These are phyloP conservation scores for Candoia aspera DNA, from an alignment of 2,113 vertebrate genomes.

Conservation along the genomic window DNA sequence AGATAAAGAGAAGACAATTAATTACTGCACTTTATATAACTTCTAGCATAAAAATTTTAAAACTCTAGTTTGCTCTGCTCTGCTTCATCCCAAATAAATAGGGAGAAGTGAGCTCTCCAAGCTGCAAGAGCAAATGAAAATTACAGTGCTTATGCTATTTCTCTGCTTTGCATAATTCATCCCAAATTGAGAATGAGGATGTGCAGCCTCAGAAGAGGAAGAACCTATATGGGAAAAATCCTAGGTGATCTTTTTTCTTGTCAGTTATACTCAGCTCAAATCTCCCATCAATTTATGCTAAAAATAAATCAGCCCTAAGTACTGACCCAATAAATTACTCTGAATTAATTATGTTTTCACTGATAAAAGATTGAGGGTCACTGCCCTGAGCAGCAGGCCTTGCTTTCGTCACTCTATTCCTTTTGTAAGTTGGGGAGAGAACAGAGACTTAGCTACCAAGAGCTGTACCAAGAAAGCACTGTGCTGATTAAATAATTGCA, in stretches of 20 bases:
- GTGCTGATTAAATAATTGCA: conserved; percentile 29
- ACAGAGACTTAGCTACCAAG: not conserved
- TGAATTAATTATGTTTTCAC: fast-evolving
- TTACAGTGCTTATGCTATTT: conserved; percentile 1
- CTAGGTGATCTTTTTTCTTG: not conserved
- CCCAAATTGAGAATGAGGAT: not conserved
- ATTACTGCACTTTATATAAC: not conserved
- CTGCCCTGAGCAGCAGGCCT: not conserved
- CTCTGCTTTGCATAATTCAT: conserved; percentile 15
- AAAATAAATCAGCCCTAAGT: conserved; percentile 28
- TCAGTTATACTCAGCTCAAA: conserved; percentile 37
- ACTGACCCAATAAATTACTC: not conserved
- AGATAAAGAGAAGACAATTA: not conserved
- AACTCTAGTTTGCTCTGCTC: not conserved
- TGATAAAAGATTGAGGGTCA: not conserved
- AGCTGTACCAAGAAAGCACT: not conserved
- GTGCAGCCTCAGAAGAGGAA: not conserved
- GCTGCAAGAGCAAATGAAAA: not conserved
- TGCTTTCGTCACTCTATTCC: not conserved
- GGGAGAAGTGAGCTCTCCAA: not conserved
- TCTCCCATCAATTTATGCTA: conserved; percentile 26
- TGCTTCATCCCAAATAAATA: conserved; percentile 3
- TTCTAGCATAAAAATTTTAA: not conserved
- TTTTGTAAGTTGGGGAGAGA: not conserved
- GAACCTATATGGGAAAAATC: fast-evolving